Conservation (phyloP, 2,888 invertebrate species). For the Drosophila mercatorum region DNA sequence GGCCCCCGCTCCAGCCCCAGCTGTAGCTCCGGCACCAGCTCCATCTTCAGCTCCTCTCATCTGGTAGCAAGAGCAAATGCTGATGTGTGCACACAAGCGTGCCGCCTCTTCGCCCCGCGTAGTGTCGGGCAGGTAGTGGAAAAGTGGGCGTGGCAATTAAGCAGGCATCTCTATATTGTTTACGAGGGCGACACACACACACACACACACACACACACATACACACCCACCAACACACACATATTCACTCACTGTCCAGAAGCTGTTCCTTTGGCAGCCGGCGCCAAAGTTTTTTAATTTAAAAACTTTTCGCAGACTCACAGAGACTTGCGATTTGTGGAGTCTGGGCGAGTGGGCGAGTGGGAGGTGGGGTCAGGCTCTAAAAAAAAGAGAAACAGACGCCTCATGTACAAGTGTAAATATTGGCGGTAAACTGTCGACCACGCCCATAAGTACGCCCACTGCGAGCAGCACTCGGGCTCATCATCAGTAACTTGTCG, state of each 20-base stretch:
- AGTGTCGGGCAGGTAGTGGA: conserved; percentile 35
- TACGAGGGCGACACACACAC: conserved; percentile 34
- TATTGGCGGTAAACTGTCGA: conserved; percentile 56
- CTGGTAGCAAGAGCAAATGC: conserved; percentile 11
- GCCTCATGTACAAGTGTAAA: conserved; percentile 57
- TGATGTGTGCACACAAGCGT: conserved; percentile 71
- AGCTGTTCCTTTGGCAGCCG: conserved; percentile 56
- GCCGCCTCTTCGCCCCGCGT: conserved; percentile 32
- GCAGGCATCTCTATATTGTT: conserved; percentile 38
- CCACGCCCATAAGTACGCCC: conserved; percentile 31
- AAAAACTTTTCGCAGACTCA: conserved; percentile 70
- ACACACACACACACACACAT: conserved; percentile 13
- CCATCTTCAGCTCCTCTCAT: not conserved
- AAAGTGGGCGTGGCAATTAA: conserved; percentile 66
- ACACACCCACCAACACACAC: conserved; percentile 7
- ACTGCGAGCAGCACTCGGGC: conserved; percentile 18
- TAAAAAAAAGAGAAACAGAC: conserved; percentile 36
- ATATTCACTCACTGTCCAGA: conserved; percentile 18
- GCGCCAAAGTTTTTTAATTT: conserved; percentile 81
- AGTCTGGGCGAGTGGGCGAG: too few relatives aligned
- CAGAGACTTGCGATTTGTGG: conserved; percentile 37
- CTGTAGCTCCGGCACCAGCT: not conserved
- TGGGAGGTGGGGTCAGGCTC: not conserved
- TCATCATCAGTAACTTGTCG: conserved; percentile 53
- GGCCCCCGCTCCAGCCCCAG: conserved; percentile 12